Evolutionary conservation across 2,888 invertebrate species (phyloP).

Genomic region (Miltochrista miniata): DNA sequence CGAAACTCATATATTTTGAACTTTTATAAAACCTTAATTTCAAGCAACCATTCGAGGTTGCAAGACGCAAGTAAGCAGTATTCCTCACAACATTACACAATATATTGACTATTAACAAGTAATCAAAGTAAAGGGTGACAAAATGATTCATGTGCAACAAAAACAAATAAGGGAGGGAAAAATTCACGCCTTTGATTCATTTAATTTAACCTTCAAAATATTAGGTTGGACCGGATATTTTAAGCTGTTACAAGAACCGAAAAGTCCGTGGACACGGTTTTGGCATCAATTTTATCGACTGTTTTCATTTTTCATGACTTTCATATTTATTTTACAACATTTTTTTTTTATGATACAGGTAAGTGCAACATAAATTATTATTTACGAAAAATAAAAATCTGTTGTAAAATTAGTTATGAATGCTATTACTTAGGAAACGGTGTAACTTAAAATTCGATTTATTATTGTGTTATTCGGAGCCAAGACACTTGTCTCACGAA

Average conservation of each 20-base stretch:
- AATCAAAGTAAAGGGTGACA: too few relatives aligned
- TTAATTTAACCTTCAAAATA: slow-evolving; percentile 36
- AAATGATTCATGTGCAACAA: too few relatives aligned
- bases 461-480: too few relatives aligned
- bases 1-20: not conserved
- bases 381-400: too few relatives aligned
- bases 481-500: too few relatives aligned
- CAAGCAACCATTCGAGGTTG: not conserved
- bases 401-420: too few relatives aligned
- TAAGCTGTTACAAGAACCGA: slow-evolving; percentile 36
- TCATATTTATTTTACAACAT: slow-evolving; percentile 35
- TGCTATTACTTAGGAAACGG: too few relatives aligned
- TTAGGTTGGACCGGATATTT: slow-evolving; percentile 42
- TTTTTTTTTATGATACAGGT: slow-evolving; percentile 44
- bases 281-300: slow-evolving; percentile 37
- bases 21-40: too few relatives aligned
- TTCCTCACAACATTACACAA: too few relatives aligned
- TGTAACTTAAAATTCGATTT: too few relatives aligned
- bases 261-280: slow-evolving; percentile 23
- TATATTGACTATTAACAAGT: too few relatives aligned
- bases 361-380: too few relatives aligned
- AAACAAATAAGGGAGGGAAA: slow-evolving; percentile 24
- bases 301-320: slow-evolving; percentile 22
- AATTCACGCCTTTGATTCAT: slow-evolving; percentile 46
- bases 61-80: not conserved